phyloP scores from a whole-genome alignment of 2,888 invertebrate species.

The Carcina quercana region DNA sequence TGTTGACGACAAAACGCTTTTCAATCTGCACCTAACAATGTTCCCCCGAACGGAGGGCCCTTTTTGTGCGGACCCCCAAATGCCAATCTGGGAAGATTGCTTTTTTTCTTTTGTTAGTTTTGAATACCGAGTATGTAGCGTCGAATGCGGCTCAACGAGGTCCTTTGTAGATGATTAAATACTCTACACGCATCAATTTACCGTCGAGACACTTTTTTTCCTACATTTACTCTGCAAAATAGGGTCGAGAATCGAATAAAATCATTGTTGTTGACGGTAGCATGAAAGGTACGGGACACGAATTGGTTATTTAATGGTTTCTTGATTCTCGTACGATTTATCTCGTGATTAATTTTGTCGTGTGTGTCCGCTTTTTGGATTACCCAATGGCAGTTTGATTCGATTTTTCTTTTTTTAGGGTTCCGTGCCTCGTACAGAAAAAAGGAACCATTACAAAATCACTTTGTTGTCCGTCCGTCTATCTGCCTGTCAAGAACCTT shows the following conservation, averaged over 20 bases:
- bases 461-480: no score
- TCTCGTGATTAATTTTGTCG: conserved; percentile 61
- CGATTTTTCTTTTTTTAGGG: no score
- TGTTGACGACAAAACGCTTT: conserved; percentile 71
- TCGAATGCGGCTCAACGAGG: conserved; percentile 32
- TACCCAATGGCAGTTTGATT: no score
- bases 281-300: conserved; percentile 46
- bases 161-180: conserved; percentile 72
- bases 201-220: conserved; percentile 5
- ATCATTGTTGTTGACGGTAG: conserved; percentile 13
- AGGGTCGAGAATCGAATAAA: conserved; percentile 9
- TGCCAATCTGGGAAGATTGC: conserved; percentile 72
- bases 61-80: conserved; percentile 58
- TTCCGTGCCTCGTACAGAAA: no score
- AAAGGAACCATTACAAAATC: no score
- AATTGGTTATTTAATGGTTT: conserved; percentile 73
- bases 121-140: conserved; percentile 65
- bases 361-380: conserved; percentile 30
- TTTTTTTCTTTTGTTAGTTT: conserved; percentile 73
- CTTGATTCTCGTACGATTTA: conserved; percentile 55
- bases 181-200: conserved; percentile 35
- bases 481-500: no score
- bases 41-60: conserved; percentile 46
- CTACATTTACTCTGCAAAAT: no score
- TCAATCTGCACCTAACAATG: conserved; percentile 64